Percentiles rank a stretch among this genome's conserved stretches.
Conservation (phyloP, 1,140 invertebrate genomes). For the Trachymyrmex cornetzi region DNA sequence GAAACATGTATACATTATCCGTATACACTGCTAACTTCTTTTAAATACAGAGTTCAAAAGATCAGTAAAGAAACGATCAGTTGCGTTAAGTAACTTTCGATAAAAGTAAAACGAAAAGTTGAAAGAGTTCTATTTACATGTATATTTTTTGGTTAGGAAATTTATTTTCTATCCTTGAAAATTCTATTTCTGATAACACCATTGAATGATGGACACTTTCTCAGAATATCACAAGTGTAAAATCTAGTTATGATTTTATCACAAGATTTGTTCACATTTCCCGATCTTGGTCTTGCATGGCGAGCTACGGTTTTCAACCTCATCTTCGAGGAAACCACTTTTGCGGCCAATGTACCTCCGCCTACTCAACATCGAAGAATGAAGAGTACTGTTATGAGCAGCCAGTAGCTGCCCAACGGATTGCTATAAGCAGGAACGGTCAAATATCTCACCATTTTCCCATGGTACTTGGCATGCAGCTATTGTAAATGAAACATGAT, state of each 20-base stretch:
- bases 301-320: constrained; percentile 62
- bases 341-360: constrained; percentile 62
- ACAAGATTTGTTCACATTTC: constrained; percentile 9
- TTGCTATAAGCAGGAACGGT: constrained; percentile 47
- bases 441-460: constrained; percentile 72
- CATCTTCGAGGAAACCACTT: constrained; percentile 56
- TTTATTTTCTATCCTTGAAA: neutral
- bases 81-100: neutral
- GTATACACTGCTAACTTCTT: constrained; percentile 8
- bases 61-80: neutral
- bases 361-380: constrained; percentile 64
- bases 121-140: neutral
- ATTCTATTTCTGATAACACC: neutral
- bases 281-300: constrained; percentile 42
- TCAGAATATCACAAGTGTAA: neutral
- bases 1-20: constrained; percentile 16
- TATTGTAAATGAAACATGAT: constrained; percentile 65
- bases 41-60: neutral
- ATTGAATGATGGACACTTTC: neutral
- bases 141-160: constrained; percentile 21
- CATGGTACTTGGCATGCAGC: constrained; percentile 75
- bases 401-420: constrained; percentile 66
- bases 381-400: constrained; percentile 77
- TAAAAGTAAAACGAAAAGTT: neutral
- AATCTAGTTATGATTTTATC: neutral